A percentile compares a stretch with the other conserved stretches of the same genome.
Evolutionary conservation across 30 jellyfish, hydroid and myxozoan genomes (phyloP).

Genomic region (Aurelia sp.): DNA sequence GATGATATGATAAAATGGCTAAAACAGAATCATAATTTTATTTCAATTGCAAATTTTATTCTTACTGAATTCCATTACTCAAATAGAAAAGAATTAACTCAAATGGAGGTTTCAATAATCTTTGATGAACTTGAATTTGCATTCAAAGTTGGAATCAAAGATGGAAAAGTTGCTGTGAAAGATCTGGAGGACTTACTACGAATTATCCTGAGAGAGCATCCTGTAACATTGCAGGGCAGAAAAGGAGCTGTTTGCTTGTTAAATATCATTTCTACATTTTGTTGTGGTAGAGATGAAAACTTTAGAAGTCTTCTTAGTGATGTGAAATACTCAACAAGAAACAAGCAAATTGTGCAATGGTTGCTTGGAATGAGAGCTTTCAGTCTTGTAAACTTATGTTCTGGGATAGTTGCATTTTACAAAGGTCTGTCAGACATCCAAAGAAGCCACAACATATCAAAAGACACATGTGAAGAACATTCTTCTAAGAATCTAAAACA

Average conservation of each 20-base stretch:
- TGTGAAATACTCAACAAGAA: slow-evolving; percentile 67
- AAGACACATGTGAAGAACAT: neutral
- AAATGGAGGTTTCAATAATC: slow-evolving; percentile 87
- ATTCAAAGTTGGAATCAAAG: slow-evolving; percentile 72
- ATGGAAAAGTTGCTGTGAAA: slow-evolving; percentile 22
- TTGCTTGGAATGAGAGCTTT: slow-evolving; percentile 90
- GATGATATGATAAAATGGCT: slow-evolving; percentile 37
- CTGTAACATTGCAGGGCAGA: slow-evolving; percentile 48
- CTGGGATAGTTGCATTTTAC: slow-evolving; percentile 81
- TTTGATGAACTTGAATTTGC: slow-evolving; percentile 79
- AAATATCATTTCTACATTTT: slow-evolving; percentile 44
- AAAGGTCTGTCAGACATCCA: slow-evolving; percentile 3
- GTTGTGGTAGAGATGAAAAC: slow-evolving; percentile 67
- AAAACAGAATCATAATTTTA: slow-evolving; percentile 32
- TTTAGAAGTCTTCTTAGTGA: slow-evolving; percentile 57
- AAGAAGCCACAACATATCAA: neutral
- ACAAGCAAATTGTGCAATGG: slow-evolving; percentile 85
- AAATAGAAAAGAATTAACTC: slow-evolving; percentile 56
- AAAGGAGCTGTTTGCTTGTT: slow-evolving; percentile 49
- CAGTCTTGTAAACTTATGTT: slow-evolving; percentile 60
- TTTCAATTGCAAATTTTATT: slow-evolving; percentile 57
- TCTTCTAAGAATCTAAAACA: neutral
- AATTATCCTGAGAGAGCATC: slow-evolving; percentile 72
- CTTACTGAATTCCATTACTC: slow-evolving; percentile 49
- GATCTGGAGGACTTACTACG: slow-evolving; percentile 37